A percentile compares a stretch with the other conserved stretches of the same genome.
phyloP scores from a whole-genome alignment of 2,888 invertebrate genomes.

The Diarsia dahlii region DNA sequence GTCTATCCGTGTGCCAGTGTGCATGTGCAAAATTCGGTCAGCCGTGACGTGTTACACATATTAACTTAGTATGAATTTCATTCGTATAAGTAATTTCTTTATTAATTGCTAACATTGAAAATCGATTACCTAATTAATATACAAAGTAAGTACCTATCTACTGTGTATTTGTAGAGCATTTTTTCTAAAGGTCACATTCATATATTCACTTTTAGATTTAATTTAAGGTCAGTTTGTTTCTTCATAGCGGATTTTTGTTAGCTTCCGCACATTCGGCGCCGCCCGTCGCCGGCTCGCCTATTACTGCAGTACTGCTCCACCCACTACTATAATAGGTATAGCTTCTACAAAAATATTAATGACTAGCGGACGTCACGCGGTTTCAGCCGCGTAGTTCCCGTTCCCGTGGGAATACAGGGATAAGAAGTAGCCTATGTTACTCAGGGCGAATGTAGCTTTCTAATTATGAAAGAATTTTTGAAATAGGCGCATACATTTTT shows the following conservation, averaged over 20 bases:
- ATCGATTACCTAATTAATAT: constrained; percentile 46
- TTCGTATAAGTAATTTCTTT: constrained; percentile 22
- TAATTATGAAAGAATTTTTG: too few relatives aligned
- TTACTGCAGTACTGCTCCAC: constrained; percentile 58
- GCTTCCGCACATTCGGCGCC: constrained; percentile 68
- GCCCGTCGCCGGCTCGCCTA: not conserved
- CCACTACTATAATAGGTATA: constrained; percentile 30
- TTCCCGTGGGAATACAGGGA: too few relatives aligned
- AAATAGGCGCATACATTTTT: too few relatives aligned
- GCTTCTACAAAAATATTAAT: not conserved
- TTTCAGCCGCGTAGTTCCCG: too few relatives aligned
- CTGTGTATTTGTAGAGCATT: constrained; percentile 50
- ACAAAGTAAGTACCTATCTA: constrained; percentile 27
- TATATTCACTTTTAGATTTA: constrained; percentile 67
- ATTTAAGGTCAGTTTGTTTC: constrained; percentile 70
- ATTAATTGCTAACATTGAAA: constrained; percentile 36
- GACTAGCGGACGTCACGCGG: too few relatives aligned
- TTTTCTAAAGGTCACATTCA: constrained; percentile 65
- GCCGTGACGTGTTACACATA: too few relatives aligned
- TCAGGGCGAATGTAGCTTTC: too few relatives aligned
- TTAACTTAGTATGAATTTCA: too few relatives aligned
- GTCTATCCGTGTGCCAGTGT: too few relatives aligned
- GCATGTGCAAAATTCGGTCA: too few relatives aligned
- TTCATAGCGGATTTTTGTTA: constrained; percentile 70
- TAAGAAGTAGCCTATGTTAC: too few relatives aligned